phyloP scores from a whole-genome alignment of 2,888 invertebrate species.

The Vandiemenella viatica region DNA sequence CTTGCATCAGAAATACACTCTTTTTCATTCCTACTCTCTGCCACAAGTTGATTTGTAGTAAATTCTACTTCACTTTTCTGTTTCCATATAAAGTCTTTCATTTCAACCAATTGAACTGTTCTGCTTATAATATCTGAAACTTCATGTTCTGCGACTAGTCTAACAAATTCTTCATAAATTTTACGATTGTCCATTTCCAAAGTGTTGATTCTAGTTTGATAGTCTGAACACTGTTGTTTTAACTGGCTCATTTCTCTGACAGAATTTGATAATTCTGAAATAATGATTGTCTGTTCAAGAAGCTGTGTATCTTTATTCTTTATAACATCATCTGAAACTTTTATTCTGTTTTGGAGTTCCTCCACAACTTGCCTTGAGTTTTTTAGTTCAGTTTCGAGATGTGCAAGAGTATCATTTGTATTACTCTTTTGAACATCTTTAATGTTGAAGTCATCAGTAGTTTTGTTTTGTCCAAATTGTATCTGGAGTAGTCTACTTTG shows the following conservation, averaged over 20 bases:
- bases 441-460: too few species aligned
- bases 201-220: background rate
- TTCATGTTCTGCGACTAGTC: slow-evolving; percentile 22
- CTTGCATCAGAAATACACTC: too few species aligned
- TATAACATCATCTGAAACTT: background rate
- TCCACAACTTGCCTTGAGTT: slow-evolving; percentile 29
- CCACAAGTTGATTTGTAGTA: too few species aligned
- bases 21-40: too few species aligned
- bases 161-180: slow-evolving; percentile 18
- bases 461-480: slow-evolving; percentile 12
- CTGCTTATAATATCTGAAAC: slow-evolving; percentile 23
- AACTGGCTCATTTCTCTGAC: background rate
- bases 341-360: slow-evolving; percentile 18
- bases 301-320: slow-evolving; percentile 3
- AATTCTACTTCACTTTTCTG: too few species aligned
- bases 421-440: too few species aligned
- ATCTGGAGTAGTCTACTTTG: slow-evolving; percentile 23
- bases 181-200: slow-evolving; percentile 19
- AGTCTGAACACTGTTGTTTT: background rate
- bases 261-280: background rate
- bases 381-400: slow-evolving; percentile 29
- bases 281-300: background rate
- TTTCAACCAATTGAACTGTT: too few species aligned
- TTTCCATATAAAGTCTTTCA: too few species aligned
- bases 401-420: too few species aligned